Percentiles rank a stretch among this genome's conserved stretches.
Evolutionary conservation across 2,888 invertebrate species (phyloP).

Genomic region (Capitulum mitella): DNA sequence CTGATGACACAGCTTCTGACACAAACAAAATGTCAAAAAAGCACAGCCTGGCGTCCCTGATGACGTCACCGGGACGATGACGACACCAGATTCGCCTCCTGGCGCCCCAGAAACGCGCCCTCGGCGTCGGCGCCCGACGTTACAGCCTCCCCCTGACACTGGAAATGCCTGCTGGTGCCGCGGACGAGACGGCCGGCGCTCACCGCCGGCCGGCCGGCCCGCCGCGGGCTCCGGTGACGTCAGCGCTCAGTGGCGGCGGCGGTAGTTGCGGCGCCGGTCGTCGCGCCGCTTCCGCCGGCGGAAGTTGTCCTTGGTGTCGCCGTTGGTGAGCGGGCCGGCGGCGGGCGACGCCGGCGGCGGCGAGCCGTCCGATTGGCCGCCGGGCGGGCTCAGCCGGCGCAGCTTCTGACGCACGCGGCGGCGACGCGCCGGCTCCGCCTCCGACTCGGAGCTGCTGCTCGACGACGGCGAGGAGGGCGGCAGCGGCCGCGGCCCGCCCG

Average conservation of each 20-base stretch:
- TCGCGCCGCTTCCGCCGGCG: not conserved
- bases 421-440: not conserved
- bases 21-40: not conserved
- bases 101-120: not conserved
- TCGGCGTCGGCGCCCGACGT: not conserved
- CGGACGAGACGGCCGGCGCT: not conserved
- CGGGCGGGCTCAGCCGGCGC: not conserved
- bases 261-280: not conserved
- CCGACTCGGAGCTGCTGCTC: not conserved
- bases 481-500: conserved; percentile 10
- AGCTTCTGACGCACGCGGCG: not conserved
- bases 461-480: not conserved
- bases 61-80: not conserved
- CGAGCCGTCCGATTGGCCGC: not conserved
- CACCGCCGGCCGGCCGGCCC: not conserved
- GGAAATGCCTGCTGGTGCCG: not conserved
- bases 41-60: not conserved
- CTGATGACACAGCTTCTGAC: not conserved
- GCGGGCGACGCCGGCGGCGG: not conserved
- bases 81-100: not conserved
- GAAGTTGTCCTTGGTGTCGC: conserved; percentile 20
- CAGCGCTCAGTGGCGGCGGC: not conserved
- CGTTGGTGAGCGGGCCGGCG: not conserved
- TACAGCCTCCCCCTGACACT: not conserved
- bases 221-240: not conserved